These are phyloP conservation scores for Acrobasis suavella DNA, from an alignment of 2,888 invertebrate genomes.

Conservation along the genomic window DNA sequence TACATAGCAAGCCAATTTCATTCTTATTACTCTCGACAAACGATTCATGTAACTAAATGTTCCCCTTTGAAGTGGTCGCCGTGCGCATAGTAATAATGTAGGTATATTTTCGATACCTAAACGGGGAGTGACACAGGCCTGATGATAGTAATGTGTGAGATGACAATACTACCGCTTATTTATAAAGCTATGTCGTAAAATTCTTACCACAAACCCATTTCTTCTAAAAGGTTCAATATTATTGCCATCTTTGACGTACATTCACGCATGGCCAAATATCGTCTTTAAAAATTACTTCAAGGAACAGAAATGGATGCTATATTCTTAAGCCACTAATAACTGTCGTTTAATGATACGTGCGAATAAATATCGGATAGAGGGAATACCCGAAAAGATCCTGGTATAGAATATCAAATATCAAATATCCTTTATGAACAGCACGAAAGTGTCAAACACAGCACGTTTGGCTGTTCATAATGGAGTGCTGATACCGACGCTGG, in stretches of 20 bases:
- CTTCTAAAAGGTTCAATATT: not conserved
- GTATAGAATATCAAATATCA: slow-evolving; percentile 6
- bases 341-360: not conserved
- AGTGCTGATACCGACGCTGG: too few species aligned
- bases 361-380: slow-evolving; percentile 20
- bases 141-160: not conserved
- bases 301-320: slow-evolving; percentile 9
- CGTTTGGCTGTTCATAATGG: too few species aligned
- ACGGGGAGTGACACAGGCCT: too few species aligned
- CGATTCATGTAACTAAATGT: too few species aligned
- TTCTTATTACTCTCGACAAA: too few species aligned
- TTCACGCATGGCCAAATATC: not conserved
- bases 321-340: not conserved
- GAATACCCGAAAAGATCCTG: slow-evolving; percentile 18
- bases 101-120: too few species aligned
- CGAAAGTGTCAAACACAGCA: too few species aligned
- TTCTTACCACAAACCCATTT: slow-evolving; percentile 3
- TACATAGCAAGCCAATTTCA: too few species aligned
- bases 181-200: slow-evolving; percentile 1
- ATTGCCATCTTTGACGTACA: not conserved
- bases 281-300: not conserved
- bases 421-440: too few species aligned
- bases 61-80: too few species aligned
- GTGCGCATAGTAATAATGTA: too few species aligned
- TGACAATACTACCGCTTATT: not conserved